A percentile compares a stretch with the other conserved stretches of the same genome.
Evolutionary conservation across 53 echinoderm and acorn worm species (phyloP).

Genomic region (Echinometra lucunter): DNA sequence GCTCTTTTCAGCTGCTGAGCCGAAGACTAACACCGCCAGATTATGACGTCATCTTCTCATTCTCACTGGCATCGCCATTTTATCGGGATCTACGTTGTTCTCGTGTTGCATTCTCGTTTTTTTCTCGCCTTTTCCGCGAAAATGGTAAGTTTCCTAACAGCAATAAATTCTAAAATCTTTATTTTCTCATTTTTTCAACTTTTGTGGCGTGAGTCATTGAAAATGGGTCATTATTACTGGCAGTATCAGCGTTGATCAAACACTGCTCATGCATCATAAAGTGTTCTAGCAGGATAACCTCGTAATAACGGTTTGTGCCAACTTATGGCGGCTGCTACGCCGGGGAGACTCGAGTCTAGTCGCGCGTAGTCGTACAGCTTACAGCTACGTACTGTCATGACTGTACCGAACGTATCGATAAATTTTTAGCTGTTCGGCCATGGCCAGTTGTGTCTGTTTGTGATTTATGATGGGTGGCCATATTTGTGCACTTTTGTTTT

Average conservation of each 20-base stretch:
- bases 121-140: constrained; percentile 34
- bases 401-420: no score
- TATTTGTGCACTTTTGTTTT: no score
- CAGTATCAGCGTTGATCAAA: background rate
- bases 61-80: constrained; percentile 14
- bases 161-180: background rate
- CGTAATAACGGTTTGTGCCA: background rate
- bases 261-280: background rate
- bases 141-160: constrained; percentile 11
- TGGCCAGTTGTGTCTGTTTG: no score
- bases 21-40: background rate
- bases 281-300: background rate
- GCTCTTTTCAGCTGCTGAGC: background rate
- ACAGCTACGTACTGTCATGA: no score
- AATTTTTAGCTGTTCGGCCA: no score
- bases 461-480: no score
- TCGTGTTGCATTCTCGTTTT: constrained; percentile 22
- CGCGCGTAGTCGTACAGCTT: background rate
- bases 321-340: constrained; percentile 37
- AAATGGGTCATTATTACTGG: background rate
- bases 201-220: background rate
- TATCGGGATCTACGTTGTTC: constrained; percentile 43
- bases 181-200: background rate
- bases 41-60: constrained; percentile 14
- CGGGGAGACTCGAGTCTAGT: background rate